phyloP scores from a whole-genome alignment of 2,888 invertebrate genomes.

The Macaria liturata region DNA sequence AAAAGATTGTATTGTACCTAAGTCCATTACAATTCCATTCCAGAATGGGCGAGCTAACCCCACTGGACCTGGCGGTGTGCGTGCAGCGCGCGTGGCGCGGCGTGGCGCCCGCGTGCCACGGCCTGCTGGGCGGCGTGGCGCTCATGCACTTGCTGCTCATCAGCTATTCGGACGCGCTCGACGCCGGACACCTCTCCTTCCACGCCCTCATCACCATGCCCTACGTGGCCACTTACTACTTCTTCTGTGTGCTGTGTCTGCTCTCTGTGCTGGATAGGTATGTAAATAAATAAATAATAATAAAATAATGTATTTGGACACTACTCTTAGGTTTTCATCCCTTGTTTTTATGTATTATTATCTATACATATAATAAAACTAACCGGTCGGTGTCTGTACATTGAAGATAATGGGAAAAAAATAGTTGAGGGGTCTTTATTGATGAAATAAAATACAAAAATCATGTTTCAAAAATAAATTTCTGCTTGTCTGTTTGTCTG shows the following conservation, averaged over 20 bases:
- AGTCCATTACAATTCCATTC: conserved; percentile 12
- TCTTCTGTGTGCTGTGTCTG: conserved; percentile 82
- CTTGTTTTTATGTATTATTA: too few relatives aligned
- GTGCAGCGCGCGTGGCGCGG: conserved; percentile 78
- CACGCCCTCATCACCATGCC: conserved; percentile 78
- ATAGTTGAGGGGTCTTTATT: too few relatives aligned
- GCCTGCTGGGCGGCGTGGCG: conserved; percentile 83
- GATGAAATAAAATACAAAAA: too few relatives aligned
- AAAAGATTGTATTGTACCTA: too few relatives aligned
- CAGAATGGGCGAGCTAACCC: conserved; percentile 73
- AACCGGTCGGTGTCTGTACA: too few relatives aligned
- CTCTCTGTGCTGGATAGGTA: conserved; percentile 84
- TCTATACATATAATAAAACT: too few relatives aligned
- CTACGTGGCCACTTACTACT: conserved; percentile 80
- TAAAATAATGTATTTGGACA: too few relatives aligned
- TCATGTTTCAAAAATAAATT: too few relatives aligned
- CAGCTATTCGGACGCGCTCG: conserved; percentile 76
- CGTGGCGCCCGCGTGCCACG: conserved; percentile 82
- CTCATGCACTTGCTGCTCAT: conserved; percentile 84
- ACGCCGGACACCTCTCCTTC: conserved; percentile 73
- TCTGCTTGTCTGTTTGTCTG: too few relatives aligned
- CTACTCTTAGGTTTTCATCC: too few relatives aligned
- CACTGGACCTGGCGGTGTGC: conserved; percentile 79
- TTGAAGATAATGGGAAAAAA: too few relatives aligned
- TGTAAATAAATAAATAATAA: neutral